Evolutionary conservation across 2,797 vertebrate species (phyloP).

Genomic region (Enteromius radiatus): DNA sequence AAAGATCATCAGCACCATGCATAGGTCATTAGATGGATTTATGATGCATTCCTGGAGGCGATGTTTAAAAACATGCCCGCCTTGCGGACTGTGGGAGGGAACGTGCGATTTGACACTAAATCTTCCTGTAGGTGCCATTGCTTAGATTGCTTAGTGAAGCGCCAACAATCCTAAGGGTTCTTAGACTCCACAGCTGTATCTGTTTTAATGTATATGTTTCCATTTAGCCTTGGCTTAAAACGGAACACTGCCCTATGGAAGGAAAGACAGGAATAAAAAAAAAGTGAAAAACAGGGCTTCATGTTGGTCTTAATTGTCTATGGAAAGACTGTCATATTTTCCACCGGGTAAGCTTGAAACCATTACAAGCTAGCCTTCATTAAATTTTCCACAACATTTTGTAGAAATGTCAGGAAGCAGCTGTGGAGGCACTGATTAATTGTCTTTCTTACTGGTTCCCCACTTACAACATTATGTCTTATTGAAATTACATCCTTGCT

Average conservation of each 20-base stretch:
- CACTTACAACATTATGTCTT: constrained; percentile 59
- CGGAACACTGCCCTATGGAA: constrained; percentile 77
- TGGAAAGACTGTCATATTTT: constrained; percentile 90
- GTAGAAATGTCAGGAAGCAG: constrained; percentile 87
- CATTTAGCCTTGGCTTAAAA: constrained; percentile 57
- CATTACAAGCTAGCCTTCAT: constrained; percentile 81
- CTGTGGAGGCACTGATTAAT: constrained; percentile 82
- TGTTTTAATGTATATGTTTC: constrained; percentile 65
- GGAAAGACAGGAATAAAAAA: constrained; percentile 44
- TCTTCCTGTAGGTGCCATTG: constrained; percentile 32
- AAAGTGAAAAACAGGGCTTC: constrained; percentile 72
- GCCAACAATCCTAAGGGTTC: constrained; percentile 37
- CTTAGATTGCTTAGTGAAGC: constrained; percentile 28
- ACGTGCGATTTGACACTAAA: constrained; percentile 3
- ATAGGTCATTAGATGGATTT: constrained; percentile 41
- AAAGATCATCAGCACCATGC: constrained; percentile 26
- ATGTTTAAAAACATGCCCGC: constrained; percentile 16
- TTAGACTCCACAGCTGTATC: constrained; percentile 54
- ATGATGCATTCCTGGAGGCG: constrained; percentile 31
- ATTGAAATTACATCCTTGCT: constrained; percentile 32
- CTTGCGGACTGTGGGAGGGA: background rate
- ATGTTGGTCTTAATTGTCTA: constrained; percentile 84
- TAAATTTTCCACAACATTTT: constrained; percentile 92
- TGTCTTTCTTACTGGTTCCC: constrained; percentile 71
- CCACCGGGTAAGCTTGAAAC: constrained; percentile 84